Base-by-base conservation (phyloP, 1,140 invertebrate genomes). In the Araneus ventricosus region DNA sequence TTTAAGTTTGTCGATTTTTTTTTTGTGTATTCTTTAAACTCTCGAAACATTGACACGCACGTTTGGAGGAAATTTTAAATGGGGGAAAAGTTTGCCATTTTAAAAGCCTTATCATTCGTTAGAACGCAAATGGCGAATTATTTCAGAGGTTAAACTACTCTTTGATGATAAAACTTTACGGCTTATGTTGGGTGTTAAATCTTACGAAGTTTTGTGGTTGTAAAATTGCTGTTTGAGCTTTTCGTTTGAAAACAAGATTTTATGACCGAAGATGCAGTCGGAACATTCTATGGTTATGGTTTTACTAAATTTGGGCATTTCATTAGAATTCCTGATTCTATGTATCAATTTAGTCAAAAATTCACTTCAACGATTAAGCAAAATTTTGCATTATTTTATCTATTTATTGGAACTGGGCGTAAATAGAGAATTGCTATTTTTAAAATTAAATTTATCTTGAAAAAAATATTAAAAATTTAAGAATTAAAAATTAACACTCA, bases 1-100 rank as follows among this genome's bases (percentile, higher is more conserved):
- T 75, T n/a, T 75, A 75, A 37, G 70, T 75, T 75, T 75, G 70
- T 37, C 30, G 70, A 75, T 75, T 75, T 75, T 75, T n/a, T 27
- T 70, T 34, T 14, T n/a, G 6, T 0, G 17, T 75, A 22, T 63
- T 63, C 59, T 63, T 63, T 63, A 63, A 63, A 63, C n/a, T 63
- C 20, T 75, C 4, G 34, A 75, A 75, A 37, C 70, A 75, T 75
- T 37, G 70, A 67, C 70, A 37, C 70, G 70, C 70, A 75, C 70
- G n/a, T 34, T 75, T 37, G 20, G 30, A 75, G 70, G 30, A 22
- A 20, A 37, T 75, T 75, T 75, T 34, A 37, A 75, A 37, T 34
- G 70, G 27, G 30, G 14, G 30, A 27, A 75, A 34, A 75, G 30
- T 75, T 75, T 20, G 30, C 70, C 30, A 37, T 75, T 75, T 37